Evolutionary conservation across 2,113 vertebrate genomes (phyloP).

Genomic region (Accipiter cooperii): DNA sequence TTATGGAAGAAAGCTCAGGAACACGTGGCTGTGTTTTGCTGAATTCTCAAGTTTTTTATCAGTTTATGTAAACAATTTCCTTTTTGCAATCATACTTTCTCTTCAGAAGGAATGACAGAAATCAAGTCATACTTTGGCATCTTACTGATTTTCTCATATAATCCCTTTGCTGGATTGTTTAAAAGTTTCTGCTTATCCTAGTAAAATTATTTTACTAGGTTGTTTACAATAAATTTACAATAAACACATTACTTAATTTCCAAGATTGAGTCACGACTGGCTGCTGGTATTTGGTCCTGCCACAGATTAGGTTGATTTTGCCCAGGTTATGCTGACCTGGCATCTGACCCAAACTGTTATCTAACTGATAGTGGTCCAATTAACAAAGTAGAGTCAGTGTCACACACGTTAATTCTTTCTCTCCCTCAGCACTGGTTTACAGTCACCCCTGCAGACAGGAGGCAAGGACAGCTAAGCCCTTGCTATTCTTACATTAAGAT

Average conservation of each 20-base stretch:
- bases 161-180: neutral
- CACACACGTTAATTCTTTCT: neutral
- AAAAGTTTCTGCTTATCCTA: neutral
- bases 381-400: neutral
- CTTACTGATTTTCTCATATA: neutral
- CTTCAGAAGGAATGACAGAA: neutral
- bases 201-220: neutral
- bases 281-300: neutral
- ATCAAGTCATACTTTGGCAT: neutral
- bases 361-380: neutral
- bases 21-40: conserved; percentile 60
- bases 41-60: conserved; percentile 60
- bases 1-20: conserved; percentile 57
- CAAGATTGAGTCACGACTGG: neutral
- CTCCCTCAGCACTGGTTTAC: neutral
- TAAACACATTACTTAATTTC: neutral
- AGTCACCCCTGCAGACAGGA: neutral
- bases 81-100: conserved; percentile 24
- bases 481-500: neutral
- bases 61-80: conserved; percentile 43
- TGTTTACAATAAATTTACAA: neutral
- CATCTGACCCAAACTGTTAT: conserved; percentile 5
- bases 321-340: conserved; percentile 61
- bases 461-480: neutral
- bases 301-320: conserved; percentile 8